Evolutionary conservation across 2,797 vertebrate genomes (phyloP), one percentile per base, ranked within the genome.

Genomic region (Dicrostonyx torquatus): DNA sequence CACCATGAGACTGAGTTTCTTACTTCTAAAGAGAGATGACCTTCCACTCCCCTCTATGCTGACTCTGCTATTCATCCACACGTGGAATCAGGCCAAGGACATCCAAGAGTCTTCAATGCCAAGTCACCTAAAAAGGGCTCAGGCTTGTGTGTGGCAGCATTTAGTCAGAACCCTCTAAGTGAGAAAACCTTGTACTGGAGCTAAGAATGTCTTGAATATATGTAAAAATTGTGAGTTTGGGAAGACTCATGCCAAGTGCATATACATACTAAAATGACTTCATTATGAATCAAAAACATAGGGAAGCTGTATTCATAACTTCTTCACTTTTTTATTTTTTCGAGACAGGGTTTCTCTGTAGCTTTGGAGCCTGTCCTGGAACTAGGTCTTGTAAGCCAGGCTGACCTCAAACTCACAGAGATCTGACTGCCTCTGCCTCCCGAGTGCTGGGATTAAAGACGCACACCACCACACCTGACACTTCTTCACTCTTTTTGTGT

Each of bases 221-320:
- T 37, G 4, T 66, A 55, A 93, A 76, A 93, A n/a, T 60, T 48
- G 26, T 20, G 29, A 91, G 14, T 62, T 70, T 79, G 58, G 79
- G 80, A 92, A 87, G 48, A 91, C 9, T 34, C 70, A 91, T 17
- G 31, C 20, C 79, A 72, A 73, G 58, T 22, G 53, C 78, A 89
- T 31, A 64, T 31, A 70, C 22, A 8, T 79, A 62, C 48, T 77
- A 7, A 79, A 97, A 83, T 8, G 29, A 86, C 17, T 80, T 66
- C 83, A 72, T 87, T 82, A 73, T 78, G 6, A 96, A 22, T 94
- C 34, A 93, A 78, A 97, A 75, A 89, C 45, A 85, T 4, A 18
- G 12, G 26, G 37, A 95, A 53, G 29, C 26, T 88, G 89, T 83
- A 82, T 89, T 93, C 9, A 34, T 92, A 92, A 77, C 75, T 84